A percentile compares a stretch with the other conserved stretches of the same genome.
phyloP scores from a whole-genome alignment of 2,797 vertebrate genomes.

The Tiaroga cobitis region DNA sequence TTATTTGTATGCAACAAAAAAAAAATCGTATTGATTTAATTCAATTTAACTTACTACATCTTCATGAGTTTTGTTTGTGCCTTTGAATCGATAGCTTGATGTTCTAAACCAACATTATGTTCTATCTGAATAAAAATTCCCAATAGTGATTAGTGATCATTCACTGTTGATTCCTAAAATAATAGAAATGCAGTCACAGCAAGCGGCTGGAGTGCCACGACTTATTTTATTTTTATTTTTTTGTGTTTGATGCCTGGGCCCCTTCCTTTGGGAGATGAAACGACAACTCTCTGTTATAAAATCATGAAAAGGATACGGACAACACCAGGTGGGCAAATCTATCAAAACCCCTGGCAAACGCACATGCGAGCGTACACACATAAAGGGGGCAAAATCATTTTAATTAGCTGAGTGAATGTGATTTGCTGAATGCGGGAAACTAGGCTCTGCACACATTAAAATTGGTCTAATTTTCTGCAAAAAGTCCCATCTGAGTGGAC shows the following conservation, averaged over 20 bases:
- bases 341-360: constrained; percentile 83
- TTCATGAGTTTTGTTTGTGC: not conserved
- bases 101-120: not conserved
- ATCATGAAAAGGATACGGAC: constrained; percentile 79
- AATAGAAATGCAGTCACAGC: constrained; percentile 34
- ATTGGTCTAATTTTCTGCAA: constrained; percentile 98
- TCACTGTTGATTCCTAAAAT: constrained; percentile 6
- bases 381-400: constrained; percentile 85
- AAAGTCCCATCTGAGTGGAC: constrained; percentile 97
- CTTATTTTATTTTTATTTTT: constrained; percentile 25
- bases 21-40: not conserved
- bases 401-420: constrained; percentile 99
- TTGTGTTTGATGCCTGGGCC: constrained; percentile 44
- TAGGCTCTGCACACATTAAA: constrained; percentile 91
- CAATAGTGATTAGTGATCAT: constrained; percentile 19
- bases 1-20: not conserved
- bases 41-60: not conserved
- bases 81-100: not conserved
- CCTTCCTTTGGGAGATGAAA: constrained; percentile 50
- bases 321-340: constrained; percentile 94
- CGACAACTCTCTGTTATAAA: constrained; percentile 49
- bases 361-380: constrained; percentile 59
- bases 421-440: constrained; percentile 90
- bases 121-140: not conserved
- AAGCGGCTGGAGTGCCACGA: constrained; percentile 10